These are phyloP conservation scores for Pagetopsis macropterus DNA, from an alignment of 2,797 vertebrate species.

Conservation along the genomic window DNA sequence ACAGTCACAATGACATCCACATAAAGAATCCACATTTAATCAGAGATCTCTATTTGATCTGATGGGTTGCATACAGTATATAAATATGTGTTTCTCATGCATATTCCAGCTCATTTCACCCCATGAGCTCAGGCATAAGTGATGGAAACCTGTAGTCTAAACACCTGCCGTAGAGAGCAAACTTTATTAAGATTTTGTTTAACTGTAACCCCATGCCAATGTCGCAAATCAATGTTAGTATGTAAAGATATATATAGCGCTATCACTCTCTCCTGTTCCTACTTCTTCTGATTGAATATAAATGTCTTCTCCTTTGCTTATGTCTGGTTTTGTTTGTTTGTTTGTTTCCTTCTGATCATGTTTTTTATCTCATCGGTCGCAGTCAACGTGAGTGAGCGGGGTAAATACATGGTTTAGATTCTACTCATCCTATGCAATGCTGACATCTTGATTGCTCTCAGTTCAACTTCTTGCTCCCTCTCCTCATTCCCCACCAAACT, in stretches of 20 bases:
- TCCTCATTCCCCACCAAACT: constrained; percentile 28
- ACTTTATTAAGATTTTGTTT: constrained; percentile 50
- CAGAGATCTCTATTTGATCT: constrained; percentile 29
- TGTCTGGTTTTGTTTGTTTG: constrained; percentile 73
- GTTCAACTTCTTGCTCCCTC: constrained; percentile 45
- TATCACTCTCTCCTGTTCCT: constrained; percentile 76
- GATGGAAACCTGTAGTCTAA: constrained; percentile 71
- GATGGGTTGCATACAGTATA: constrained; percentile 78
- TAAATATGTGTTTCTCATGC: constrained; percentile 62
- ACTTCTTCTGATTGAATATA: constrained; percentile 80
- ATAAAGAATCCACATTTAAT: constrained; percentile 23
- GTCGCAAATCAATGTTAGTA: constrained; percentile 74
- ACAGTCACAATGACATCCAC: constrained; percentile 33
- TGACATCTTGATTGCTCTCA: constrained; percentile 76
- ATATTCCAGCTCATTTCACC: constrained; percentile 68
- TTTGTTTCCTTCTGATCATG: constrained; percentile 89
- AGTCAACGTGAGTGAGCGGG: constrained; percentile 99
- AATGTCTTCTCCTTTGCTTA: constrained; percentile 86
- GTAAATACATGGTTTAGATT: constrained; percentile 94
- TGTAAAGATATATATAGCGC: constrained; percentile 53
- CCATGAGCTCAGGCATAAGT: constrained; percentile 85
- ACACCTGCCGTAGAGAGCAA: constrained; percentile 59
- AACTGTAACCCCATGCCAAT: constrained; percentile 67
- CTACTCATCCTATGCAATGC: constrained; percentile 83
- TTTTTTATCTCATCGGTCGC: constrained; percentile 87